phyloP scores from a whole-genome alignment of 2,888 invertebrate species.

The Periphyllus acericola region DNA sequence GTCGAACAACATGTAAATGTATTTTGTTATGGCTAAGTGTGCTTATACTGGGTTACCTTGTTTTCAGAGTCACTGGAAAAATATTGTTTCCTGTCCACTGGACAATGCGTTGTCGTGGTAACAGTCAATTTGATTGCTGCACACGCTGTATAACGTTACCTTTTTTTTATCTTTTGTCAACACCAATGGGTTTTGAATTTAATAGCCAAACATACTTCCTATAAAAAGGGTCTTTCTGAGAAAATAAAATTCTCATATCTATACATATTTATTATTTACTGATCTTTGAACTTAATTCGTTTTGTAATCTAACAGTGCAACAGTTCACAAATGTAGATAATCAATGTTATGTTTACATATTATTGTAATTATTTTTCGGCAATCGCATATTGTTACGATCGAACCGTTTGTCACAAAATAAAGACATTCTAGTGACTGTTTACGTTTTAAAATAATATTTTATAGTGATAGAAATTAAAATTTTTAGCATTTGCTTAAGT shows the following conservation, averaged over 20 bases:
- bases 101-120: slow-evolving; percentile 48
- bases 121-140: slow-evolving; percentile 19
- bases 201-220: neutral
- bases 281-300: slow-evolving; percentile 38
- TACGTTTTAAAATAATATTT: neutral
- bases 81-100: slow-evolving; percentile 51
- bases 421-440: neutral
- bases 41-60: neutral
- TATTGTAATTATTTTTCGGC: slow-evolving; percentile 9
- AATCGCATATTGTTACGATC: neutral
- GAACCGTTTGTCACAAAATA: neutral
- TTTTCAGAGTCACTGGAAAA: slow-evolving; percentile 26
- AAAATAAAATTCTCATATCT: neutral
- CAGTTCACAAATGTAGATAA: neutral
- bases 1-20: slow-evolving; percentile 41
- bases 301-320: slow-evolving; percentile 24
- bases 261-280: slow-evolving; percentile 1
- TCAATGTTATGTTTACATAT: slow-evolving; percentile 8
- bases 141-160: slow-evolving; percentile 7
- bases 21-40: slow-evolving; percentile 14
- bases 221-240: neutral
- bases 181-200: slow-evolving; percentile 56
- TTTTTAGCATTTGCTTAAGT: neutral
- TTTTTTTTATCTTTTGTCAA: slow-evolving; percentile 55
- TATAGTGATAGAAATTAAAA: neutral